phyloP scores from a whole-genome alignment of 2,113 vertebrate genomes.

The Gavia stellata region DNA sequence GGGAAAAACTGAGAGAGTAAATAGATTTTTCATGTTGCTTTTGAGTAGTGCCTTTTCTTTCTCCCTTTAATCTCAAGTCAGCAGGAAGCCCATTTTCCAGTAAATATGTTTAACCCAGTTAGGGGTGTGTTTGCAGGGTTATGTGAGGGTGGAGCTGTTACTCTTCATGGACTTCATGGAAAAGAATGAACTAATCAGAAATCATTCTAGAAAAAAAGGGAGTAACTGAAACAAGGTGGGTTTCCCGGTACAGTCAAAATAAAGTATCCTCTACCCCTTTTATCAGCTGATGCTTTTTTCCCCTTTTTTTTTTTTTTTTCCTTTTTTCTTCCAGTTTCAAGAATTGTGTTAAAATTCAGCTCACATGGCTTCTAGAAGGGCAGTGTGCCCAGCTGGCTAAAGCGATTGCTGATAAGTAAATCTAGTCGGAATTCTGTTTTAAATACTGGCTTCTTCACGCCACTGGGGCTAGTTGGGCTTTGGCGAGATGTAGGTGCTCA shows the following conservation, averaged over 20 bases:
- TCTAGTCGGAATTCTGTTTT: neutral
- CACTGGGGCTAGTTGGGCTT: fast-evolving
- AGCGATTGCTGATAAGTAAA: fast-evolving
- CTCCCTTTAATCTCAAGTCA: neutral
- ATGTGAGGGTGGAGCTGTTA: neutral
- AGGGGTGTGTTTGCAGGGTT: neutral
- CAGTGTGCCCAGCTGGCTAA: neutral
- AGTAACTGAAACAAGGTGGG: neutral
- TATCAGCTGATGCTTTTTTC: neutral
- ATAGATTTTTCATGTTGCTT: neutral
- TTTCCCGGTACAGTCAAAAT: neutral
- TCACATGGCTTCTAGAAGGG: neutral
- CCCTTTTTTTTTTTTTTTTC: no score
- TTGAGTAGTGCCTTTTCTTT: neutral
- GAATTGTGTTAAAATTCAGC: neutral
- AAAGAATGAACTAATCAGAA: neutral
- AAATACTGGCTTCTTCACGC: neutral
- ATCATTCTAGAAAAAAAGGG: neutral
- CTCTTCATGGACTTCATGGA: neutral
- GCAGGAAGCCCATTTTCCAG: neutral
- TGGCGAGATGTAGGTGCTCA: neutral
- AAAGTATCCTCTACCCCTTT: neutral
- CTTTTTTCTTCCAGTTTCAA: neutral
- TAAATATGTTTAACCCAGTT: fast-evolving
- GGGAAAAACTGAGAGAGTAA: neutral